Evolutionary conservation across 2,888 invertebrate species (phyloP), one percentile per base, ranked within the genome.

Genomic region (Pyralis farinalis): DNA sequence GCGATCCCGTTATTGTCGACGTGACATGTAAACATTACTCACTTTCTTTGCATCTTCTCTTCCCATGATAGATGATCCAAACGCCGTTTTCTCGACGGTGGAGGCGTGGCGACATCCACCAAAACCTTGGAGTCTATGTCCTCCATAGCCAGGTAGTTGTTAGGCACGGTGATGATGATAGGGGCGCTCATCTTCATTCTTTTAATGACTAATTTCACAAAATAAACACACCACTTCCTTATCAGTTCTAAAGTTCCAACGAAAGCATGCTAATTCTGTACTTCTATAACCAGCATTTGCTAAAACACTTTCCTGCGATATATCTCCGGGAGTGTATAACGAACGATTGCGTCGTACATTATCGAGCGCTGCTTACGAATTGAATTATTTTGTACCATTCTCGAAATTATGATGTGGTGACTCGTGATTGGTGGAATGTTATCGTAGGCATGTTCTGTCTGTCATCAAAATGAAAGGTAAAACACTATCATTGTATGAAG

Each of bases 21-120:
- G 25, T 57, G 64, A 70, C 72, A 75, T 73, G 71, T 68, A 67
- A 50, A 65, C 74, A 70, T 37, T 31, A 91, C 95, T 91, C 83
- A 96, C 96, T 96, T 96, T 71, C 96, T 90, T 77, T 96, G 94
- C 61, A 96, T 89, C 72, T 96, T 97, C 73, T 96, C 96, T 66
- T 96, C 96, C 93, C 95, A 94, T 44, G 95, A 90, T 31, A 96
- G 80, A 72, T 97, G 96, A 72, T 96, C 96, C 60, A 96, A 84
- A 39, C 95, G 90, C 42, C 96, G 90, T 71, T 96, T 96, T 61
- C 88, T 70, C 44, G 88, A 83, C 33, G 81, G 72, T 38, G 73
- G 54, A 40, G 74, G 66, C 22, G 80, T 64, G 36, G 69, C 58
- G 47, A 73, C 64, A 52, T 80, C 81, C 49, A 80, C 62, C 35